A percentile compares a stretch with the other conserved stretches of the same genome.
Evolutionary conservation across 1,140 invertebrate genomes (phyloP).

Genomic region (Drosophila eugracilis): DNA sequence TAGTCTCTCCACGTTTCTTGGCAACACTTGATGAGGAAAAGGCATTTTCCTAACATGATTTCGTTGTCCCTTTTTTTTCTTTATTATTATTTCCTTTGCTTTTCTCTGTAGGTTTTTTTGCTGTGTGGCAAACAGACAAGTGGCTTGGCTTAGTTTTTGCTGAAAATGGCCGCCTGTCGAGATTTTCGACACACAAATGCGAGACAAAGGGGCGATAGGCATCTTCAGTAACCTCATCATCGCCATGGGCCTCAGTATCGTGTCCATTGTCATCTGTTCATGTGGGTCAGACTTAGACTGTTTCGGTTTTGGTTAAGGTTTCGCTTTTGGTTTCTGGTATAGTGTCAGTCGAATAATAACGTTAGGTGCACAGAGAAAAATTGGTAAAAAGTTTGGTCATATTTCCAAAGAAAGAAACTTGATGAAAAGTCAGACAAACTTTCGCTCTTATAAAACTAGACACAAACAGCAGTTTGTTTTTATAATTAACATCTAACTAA

Average conservation of each 20-base stretch:
- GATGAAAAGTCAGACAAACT: too few species aligned
- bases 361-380: background rate
- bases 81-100: too few species aligned
- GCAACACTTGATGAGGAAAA: slow-evolving; percentile 37
- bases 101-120: too few species aligned
- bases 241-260: slow-evolving; percentile 20
- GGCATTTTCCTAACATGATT: slow-evolving; percentile 44
- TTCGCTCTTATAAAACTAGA: too few species aligned
- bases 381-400: background rate
- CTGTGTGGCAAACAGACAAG: slow-evolving; percentile 28
- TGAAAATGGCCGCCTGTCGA: slow-evolving; percentile 35
- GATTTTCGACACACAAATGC: slow-evolving; percentile 50
- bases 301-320: slow-evolving; percentile 10
- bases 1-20: slow-evolving; percentile 13
- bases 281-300: slow-evolving; percentile 7
- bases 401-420: too few species aligned
- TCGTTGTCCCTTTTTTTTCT: slow-evolving; percentile 10
- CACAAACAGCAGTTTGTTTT: too few species aligned
- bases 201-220: slow-evolving; percentile 51
- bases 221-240: slow-evolving; percentile 45
- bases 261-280: slow-evolving; percentile 36
- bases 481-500: background rate
- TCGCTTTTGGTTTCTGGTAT: slow-evolving; percentile 13
- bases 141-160: slow-evolving; percentile 46
- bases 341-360: slow-evolving; percentile 20